Percentiles rank a stretch among this genome's conserved stretches.
These are phyloP conservation scores for Eidolon helvum DNA, from an alignment of 2,113 vertebrate species.

Conservation along the genomic window DNA sequence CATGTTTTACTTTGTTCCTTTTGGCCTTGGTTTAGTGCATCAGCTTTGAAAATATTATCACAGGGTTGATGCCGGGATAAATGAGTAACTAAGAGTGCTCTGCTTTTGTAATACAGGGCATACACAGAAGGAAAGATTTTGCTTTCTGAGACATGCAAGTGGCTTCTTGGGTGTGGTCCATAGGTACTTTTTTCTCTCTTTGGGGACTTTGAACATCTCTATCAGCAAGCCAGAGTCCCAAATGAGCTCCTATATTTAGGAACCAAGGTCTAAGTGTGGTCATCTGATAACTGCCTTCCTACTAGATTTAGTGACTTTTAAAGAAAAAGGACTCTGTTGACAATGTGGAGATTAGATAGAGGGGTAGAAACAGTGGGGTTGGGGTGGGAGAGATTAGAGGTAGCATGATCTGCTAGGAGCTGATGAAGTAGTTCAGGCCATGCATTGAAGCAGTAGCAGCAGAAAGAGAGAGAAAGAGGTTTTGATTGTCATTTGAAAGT, in stretches of 20 bases:
- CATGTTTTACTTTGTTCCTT: conserved; percentile 40
- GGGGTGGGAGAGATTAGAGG: background rate
- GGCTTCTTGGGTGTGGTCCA: conserved; percentile 30
- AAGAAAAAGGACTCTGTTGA: background rate
- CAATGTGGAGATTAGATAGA: background rate
- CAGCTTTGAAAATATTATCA: conserved; percentile 51
- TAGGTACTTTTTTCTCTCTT: background rate
- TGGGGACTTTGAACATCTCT: background rate
- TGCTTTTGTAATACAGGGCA: conserved; percentile 66
- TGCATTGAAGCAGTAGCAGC: background rate
- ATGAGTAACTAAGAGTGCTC: conserved; percentile 58
- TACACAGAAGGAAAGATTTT: conserved; percentile 58
- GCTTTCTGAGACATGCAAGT: conserved; percentile 59
- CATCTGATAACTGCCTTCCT: background rate
- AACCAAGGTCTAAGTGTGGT: background rate
- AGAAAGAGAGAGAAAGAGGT: background rate
- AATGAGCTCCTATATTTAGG: background rate
- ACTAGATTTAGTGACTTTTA: background rate
- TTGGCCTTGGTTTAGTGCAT: conserved; percentile 59
- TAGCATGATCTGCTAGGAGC: background rate
- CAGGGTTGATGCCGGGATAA: conserved; percentile 42
- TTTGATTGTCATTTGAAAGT: too few relatives aligned
- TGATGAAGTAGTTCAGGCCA: background rate
- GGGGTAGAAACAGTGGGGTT: background rate
- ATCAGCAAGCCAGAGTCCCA: background rate